Percentiles rank a stretch among this genome's conserved stretches.
Conservation (phyloP, 1,140 invertebrate genomes). For the Drosophila santomea region DNA sequence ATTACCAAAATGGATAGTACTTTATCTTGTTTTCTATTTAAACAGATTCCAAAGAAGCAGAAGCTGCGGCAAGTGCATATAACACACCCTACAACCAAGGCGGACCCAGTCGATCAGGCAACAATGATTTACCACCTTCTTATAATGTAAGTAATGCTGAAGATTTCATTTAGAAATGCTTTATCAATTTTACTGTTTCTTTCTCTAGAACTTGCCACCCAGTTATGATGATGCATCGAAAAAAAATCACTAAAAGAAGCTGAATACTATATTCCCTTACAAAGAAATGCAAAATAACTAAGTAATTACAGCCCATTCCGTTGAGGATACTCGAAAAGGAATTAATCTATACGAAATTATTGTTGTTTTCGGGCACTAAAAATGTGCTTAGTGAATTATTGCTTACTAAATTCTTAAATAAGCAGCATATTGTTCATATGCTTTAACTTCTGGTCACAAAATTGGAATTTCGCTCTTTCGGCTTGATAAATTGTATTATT, state of each 20-base stretch:
- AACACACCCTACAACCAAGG: constrained; percentile 86
- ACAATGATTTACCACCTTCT: constrained; percentile 93
- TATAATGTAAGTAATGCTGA: constrained; percentile 90
- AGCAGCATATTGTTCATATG: background rate
- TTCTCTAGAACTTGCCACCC: constrained; percentile 89
- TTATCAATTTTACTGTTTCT: background rate
- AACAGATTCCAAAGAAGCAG: constrained; percentile 93
- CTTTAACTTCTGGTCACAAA: constrained; percentile 32
- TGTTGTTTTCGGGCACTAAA: background rate
- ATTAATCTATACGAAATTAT: constrained; percentile 2
- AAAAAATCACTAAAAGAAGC: constrained; percentile 85
- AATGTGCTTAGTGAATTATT: background rate
- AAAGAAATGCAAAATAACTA: constrained; percentile 6
- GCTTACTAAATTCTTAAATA: background rate
- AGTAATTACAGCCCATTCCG: constrained; percentile 38
- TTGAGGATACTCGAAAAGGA: constrained; percentile 1
- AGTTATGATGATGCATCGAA: constrained; percentile 88
- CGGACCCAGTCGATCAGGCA: constrained; percentile 79
- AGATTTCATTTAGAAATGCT: background rate
- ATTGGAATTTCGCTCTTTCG: constrained; percentile 3
- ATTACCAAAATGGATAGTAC: background rate
- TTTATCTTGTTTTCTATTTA: constrained; percentile 3
- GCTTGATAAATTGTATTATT: constrained; percentile 3
- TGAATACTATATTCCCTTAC: constrained; percentile 10
- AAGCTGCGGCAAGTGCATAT: constrained; percentile 94